Percentiles rank a stretch among this genome's conserved stretches.
Conservation (phyloP, 2,113 vertebrate species). For the Antigone vipio region DNA sequence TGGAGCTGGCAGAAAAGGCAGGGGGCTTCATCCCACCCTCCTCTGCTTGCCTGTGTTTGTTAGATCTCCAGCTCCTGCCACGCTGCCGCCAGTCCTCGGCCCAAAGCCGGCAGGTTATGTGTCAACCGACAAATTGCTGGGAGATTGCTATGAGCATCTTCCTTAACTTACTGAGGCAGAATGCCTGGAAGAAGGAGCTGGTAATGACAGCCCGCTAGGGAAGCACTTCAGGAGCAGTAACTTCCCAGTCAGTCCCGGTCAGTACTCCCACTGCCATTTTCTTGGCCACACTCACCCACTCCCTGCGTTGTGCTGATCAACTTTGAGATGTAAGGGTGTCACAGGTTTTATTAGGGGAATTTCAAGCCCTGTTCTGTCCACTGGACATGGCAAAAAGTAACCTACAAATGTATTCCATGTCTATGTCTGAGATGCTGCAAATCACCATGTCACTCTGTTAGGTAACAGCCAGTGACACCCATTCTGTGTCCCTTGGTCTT, state of each 20-base stretch:
- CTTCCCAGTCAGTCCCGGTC: background rate
- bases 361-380: background rate
- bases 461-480: rapidly evolving
- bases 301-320: background rate
- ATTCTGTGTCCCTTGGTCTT: background rate
- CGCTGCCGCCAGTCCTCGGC: rapidly evolving
- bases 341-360: background rate
- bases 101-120: background rate
- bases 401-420: rapidly evolving
- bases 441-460: background rate
- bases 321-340: background rate
- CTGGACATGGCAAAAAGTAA: background rate
- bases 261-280: background rate
- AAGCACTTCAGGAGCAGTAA: background rate
- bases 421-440: background rate
- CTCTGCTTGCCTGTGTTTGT: background rate
- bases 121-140: background rate
- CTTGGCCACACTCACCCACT: background rate
- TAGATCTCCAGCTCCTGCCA: background rate
- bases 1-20: background rate
- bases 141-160: background rate
- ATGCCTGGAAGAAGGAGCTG: background rate
- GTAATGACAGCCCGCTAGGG: background rate
- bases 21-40: background rate
- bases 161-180: background rate